phyloP scores from a whole-genome alignment of 2,888 invertebrate genomes.

The Isoperla grammatica region DNA sequence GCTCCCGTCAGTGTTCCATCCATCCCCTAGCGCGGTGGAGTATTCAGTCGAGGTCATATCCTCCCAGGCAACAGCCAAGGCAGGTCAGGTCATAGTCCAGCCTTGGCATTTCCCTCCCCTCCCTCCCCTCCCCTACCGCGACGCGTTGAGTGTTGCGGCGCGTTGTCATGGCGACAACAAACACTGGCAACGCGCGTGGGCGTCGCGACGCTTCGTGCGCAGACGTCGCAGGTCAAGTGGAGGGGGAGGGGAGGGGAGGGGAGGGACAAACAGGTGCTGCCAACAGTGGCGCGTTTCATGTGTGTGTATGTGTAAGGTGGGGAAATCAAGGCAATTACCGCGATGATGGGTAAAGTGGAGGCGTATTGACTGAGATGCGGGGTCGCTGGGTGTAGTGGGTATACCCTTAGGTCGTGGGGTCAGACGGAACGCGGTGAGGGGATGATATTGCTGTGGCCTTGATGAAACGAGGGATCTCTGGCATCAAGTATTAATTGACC shows the following conservation, averaged over 20 bases:
- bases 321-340: no score
- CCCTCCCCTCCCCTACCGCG: slow-evolving; percentile 8
- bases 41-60: slow-evolving; percentile 9
- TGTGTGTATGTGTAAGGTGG: no score
- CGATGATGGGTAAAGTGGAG: no score
- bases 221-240: not conserved
- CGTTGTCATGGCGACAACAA: slow-evolving; percentile 24
- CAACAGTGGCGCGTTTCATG: not conserved
- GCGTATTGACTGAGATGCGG: no score
- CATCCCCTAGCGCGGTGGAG: not conserved
- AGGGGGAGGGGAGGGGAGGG: no score
- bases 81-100: slow-evolving; percentile 28
- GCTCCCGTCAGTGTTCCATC: not conserved
- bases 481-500: no score
- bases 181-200: slow-evolving; percentile 10
- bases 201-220: slow-evolving; percentile 11
- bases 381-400: no score
- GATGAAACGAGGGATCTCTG: no score
- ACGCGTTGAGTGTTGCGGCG: slow-evolving; percentile 19
- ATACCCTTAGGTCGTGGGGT: no score
- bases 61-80: not conserved
- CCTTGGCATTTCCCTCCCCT: slow-evolving; percentile 30
- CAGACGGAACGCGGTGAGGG: no score
- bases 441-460: no score
- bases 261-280: slow-evolving; percentile 4